Base-by-base conservation (phyloP, 2,797 vertebrate species). In the Sebastes taczanowskii region DNA sequence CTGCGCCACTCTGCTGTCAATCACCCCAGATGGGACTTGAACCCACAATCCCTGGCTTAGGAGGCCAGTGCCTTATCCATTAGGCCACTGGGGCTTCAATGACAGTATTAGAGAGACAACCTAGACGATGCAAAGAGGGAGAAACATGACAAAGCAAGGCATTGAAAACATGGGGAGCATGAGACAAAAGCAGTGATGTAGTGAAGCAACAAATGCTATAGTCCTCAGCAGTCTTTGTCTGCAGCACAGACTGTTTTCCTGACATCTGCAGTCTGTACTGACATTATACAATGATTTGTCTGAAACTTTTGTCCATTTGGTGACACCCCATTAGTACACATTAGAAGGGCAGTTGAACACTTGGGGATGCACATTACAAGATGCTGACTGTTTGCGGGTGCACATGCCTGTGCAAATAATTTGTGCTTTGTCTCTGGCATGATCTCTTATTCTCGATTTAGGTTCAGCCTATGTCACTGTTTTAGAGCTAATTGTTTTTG, bases 61-160 rank as follows among this genome's bases (percentile, higher is more conserved):
- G 83, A 89, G 88, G 88, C 59, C 91, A 88, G 89, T 92, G 90
- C 88, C 91, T 78, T 92, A 93, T 93, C 93, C 92, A 92, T 93
- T 94, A 92, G 89, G 82, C 66, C 75, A 77, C 2, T 71, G 59
- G 59, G 59, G 32, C 66, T 46, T n/a, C 6, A 13, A 3, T 7
- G 1, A 20, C 16, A 49, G 3, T 20, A 1, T 20, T 20, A 20
- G 46, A 7, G 42, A 49, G 49, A 58, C 25, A 27, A 25, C 23
- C 2, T 27, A 27, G 13, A 58, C 3, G 25, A 27, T 58, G 11
- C 22, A 0, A 25, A 58, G 23, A 58, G 13, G 55, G 55, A 27
- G 42, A 49, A 38, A 23, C 20, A 55, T 11, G 0, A 55, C 10
- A 55, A 23, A 55, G n/a, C 53, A 23, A 55, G 11, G 9, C n/a